Evolutionary conservation across 2,113 vertebrate genomes (phyloP).

Genomic region (Austrofundulus limnaeus): DNA sequence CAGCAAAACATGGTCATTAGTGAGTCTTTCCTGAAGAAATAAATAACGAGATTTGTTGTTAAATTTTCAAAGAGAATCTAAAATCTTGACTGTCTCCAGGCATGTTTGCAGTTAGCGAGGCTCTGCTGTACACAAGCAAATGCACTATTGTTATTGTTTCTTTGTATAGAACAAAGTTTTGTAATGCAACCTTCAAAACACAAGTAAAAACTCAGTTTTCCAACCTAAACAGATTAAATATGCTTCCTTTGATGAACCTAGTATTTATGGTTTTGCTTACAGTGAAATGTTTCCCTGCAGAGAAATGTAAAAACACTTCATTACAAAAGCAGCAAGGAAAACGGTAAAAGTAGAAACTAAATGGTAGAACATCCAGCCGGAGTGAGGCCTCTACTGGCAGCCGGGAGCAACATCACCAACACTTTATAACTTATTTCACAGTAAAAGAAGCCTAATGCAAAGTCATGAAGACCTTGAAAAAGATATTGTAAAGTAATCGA

Average conservation of each 20-base stretch:
- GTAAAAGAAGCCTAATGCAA: too few relatives aligned
- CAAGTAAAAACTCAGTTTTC: constrained; percentile 67
- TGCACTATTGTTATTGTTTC: constrained; percentile 59
- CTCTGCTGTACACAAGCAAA: constrained; percentile 14
- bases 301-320: constrained; percentile 46
- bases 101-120: constrained; percentile 53
- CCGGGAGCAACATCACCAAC: constrained; percentile 26
- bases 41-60: constrained; percentile 71
- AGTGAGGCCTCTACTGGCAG: constrained; percentile 52
- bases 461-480: too few relatives aligned
- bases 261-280: constrained; percentile 58
- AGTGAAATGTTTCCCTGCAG: constrained; percentile 57
- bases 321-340: constrained; percentile 46
- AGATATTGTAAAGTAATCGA: too few relatives aligned
- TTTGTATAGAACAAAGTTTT: constrained; percentile 71
- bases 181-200: constrained; percentile 67
- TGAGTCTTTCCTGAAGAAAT: constrained; percentile 53
- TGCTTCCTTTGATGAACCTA: constrained; percentile 72
- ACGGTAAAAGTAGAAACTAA: constrained; percentile 35
- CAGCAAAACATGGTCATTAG: constrained; percentile 71
- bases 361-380: constrained; percentile 22
- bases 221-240: constrained; percentile 78
- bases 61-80: constrained; percentile 77
- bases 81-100: constrained; percentile 72
- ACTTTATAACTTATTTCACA: neutral